Evolutionary conservation across 1,140 invertebrate genomes (phyloP), one percentile per base, ranked within the genome.

Genomic region (Microplitis demolitor): DNA sequence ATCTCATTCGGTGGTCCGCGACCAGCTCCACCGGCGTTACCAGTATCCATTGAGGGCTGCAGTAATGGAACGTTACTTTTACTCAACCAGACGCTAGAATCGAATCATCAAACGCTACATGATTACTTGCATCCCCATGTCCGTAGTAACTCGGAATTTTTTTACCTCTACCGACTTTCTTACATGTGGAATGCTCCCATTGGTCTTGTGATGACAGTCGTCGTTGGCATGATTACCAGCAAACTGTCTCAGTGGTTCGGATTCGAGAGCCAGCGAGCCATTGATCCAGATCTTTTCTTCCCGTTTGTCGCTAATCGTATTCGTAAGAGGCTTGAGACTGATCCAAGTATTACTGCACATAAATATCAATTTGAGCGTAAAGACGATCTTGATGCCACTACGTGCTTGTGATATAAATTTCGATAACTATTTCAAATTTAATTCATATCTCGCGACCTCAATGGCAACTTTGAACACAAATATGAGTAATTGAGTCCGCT

Each of bases 151-250:
- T 78, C 71, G 4, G 75, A 72, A 31, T 82, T 78, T 63, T 80
- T 85, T 35, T 84, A 83, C 67, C 69, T 92, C 0, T 93, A 95
- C 79, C 88, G 91, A 71, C 87, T 98, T 11, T 97, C 96, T 0
- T 98, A 97, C 80, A 91, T 97, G 89, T 98, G 96, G 93, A 94
- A 93, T 81, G 89, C 91, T 4, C 89, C 92, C 0, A 84, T 95
- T 60, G 94, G 93, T 63, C 91, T 93, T 73, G 3, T 89, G 0
- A 79, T 91, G 0, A 91, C 94, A 2, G 78, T 94, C 3, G 39
- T 92, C 0, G 75, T 94, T 66, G 93, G 93, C n/a, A 84, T 90
- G 39, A n/a, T 93, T 0, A 79, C 91, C 2, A 92, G 91, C 75
- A 82, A 80, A 24, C 60, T 89, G 13, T 77, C 54, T 11, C 63